Conservation (phyloP, 2,113 vertebrate species). For the Danio rerio region GRCz12tu NC_133180.1:48035001-48035500, state of each 20-base stretch:
- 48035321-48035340: conserved; percentile 4
- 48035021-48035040: conserved; percentile 65
- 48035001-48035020: conserved; percentile 67
- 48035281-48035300: conserved; percentile 25
- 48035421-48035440: conserved; percentile 12
- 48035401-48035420: conserved; percentile 35
- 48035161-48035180: not conserved
- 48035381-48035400: conserved; percentile 55
- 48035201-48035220: conserved; percentile 8
- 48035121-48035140: too few species aligned
- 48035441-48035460: conserved; percentile 49
- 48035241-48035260: conserved; percentile 18
- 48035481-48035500: conserved; percentile 44
- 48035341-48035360: conserved; percentile 30
- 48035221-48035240: not conserved
- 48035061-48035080: not conserved
- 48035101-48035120: too few species aligned
- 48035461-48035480: conserved; percentile 67
- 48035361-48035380: conserved; percentile 62
- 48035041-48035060: conserved; percentile 36
- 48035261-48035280: not conserved
- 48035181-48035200: not conserved
- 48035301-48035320: not conserved
- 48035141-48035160: too few species aligned
- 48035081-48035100: conserved; percentile 53